Evolutionary conservation across 1,140 invertebrate species (phyloP).

Genomic region (Pteromalus puparum): DNA sequence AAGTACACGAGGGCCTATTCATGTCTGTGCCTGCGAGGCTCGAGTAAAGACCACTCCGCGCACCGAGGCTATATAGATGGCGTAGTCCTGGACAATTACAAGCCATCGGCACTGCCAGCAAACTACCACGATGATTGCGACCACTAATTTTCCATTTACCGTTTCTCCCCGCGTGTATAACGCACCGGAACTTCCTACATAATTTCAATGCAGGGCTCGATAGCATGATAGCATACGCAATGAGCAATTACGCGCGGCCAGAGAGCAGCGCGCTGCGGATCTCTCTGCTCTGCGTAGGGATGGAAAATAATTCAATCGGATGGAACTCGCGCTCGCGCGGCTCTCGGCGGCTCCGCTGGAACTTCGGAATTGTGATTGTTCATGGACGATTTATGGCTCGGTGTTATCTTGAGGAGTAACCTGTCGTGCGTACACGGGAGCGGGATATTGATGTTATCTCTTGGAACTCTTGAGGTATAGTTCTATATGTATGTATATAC

Average conservation of each 20-base stretch:
- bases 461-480: neutral
- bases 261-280: no score
- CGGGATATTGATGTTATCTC: neutral
- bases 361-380: conserved; percentile 37
- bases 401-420: neutral
- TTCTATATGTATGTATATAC: no score
- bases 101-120: conserved; percentile 34
- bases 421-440: neutral
- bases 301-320: no score
- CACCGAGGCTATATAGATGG: no score
- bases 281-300: no score
- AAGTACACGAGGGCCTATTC: neutral
- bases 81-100: conserved; percentile 48
- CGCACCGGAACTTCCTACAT: conserved; percentile 44
- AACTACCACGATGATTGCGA: conserved; percentile 42
- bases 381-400: neutral
- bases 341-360: no score
- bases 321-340: no score
- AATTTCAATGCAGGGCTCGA: conserved; percentile 48
- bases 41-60: neutral
- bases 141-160: conserved; percentile 50
- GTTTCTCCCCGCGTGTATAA: conserved; percentile 20
- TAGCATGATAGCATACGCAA: conserved; percentile 49
- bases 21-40: neutral
- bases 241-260: conserved; percentile 43